These are phyloP conservation scores for Drepanosiphum platanoidis DNA, from an alignment of 2,888 invertebrate genomes.

Conservation along the genomic window DNA sequence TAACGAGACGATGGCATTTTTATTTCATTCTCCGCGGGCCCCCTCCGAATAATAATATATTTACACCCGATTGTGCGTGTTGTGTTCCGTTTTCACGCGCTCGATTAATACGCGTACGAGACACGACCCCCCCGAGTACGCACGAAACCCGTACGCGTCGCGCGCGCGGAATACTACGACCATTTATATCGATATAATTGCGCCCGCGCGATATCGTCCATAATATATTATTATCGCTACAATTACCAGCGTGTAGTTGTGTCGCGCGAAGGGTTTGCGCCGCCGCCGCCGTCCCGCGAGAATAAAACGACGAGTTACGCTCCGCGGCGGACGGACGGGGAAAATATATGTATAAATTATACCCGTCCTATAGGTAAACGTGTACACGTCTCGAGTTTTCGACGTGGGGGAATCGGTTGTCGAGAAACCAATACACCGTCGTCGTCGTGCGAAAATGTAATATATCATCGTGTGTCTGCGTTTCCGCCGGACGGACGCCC, in stretches of 20 bases:
- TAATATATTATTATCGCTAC: constrained; percentile 1
- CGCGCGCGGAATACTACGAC: too few relatives aligned
- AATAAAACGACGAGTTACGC: not conserved
- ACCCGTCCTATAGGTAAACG: too few relatives aligned
- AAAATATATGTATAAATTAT: too few relatives aligned
- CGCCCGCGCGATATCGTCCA: not conserved
- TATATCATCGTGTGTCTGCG: too few relatives aligned
- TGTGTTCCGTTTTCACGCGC: constrained; percentile 10
- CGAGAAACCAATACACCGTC: not conserved
- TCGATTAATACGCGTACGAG: constrained; percentile 31
- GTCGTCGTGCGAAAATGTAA: not conserved
- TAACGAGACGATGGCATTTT: constrained; percentile 21
- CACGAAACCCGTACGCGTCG: not conserved
- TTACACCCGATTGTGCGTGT: constrained; percentile 27
- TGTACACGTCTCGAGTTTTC: not conserved
- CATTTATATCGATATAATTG: not conserved
- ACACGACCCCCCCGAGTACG: too few relatives aligned
- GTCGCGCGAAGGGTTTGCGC: not conserved
- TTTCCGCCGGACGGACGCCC: not conserved
- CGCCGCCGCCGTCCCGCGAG: not conserved
- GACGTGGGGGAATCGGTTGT: not conserved
- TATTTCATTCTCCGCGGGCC: not conserved
- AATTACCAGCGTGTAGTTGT: not conserved
- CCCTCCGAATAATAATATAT: constrained; percentile 26
- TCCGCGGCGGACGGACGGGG: not conserved